Evolutionary conservation across 2,888 invertebrate genomes (phyloP), one percentile per base, ranked within the genome.

Genomic region (Chrysolina americana): DNA sequence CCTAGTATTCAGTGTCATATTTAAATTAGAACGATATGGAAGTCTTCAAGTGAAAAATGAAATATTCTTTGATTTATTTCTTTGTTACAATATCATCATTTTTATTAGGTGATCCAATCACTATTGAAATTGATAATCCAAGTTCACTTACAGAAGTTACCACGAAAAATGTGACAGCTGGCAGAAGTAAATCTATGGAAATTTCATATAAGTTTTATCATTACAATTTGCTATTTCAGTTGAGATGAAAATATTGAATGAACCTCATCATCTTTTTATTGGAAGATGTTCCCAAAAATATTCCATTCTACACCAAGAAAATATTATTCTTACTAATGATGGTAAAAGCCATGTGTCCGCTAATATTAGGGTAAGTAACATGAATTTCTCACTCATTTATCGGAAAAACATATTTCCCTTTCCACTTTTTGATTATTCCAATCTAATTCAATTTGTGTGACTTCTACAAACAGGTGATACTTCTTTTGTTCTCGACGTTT

Each of bases 291-390:
- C 78, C 53, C 79, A 81, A 28, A 83, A 84, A 50, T 81, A 86
- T 68, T 77, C 76, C 23, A 77, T 87, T 41, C 76, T 88, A 17
- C 88, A 89, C 74, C 85, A 86, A 15, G 88, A 89, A 81, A 87
- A 87, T 75, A 85, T 89, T 66, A 84, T 89, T 71, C 78, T 89
- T 28, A 85, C 86, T 73, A 88, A 87, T 74, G 88, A 88, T 80
- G 87, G 87, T 1, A 87, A 86, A 77, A 88, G 87, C 76, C 87
- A 88, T 73, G 86, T 88, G 1, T 80, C 83, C 19, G 87, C 87
- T 19, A 81, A 83, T 66, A 87, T 88, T 75, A 79, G 81, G 79
- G 87, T 88, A 80, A 79, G 81, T 73, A 44, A 36, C 2, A 53
- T 21, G n/a, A 21, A 15, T 44, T 44, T 15, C 44, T 44, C 44